These are phyloP conservation scores for Dromas ardeola DNA, from an alignment of 2,113 vertebrate species.

Conservation along the genomic window DNA sequence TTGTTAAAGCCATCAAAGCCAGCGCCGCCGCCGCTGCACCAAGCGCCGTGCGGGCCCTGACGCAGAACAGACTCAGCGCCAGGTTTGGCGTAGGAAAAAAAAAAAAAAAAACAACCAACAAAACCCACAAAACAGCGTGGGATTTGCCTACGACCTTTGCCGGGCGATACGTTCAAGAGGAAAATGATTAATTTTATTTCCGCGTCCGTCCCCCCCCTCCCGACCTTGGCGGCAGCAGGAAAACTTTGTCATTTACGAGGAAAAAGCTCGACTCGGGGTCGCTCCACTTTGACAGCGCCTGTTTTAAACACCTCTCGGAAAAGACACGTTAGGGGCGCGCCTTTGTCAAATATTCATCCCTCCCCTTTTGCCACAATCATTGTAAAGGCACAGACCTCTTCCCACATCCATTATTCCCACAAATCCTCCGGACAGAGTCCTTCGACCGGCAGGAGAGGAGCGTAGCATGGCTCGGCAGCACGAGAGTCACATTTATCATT, in stretches of 20 bases:
- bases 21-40: background rate
- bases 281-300: background rate
- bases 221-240: background rate
- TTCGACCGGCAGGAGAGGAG: background rate
- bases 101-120: too few relatives aligned
- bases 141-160: background rate
- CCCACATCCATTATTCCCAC: background rate
- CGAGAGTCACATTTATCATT: background rate
- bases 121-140: too few relatives aligned
- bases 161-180: background rate
- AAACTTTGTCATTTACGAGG: background rate
- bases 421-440: background rate
- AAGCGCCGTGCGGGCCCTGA: background rate
- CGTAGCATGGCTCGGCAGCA: background rate
- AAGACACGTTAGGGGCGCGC: background rate
- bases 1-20: background rate
- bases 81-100: background rate
- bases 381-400: background rate
- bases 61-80: background rate
- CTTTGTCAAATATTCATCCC: background rate
- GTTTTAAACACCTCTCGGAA: background rate
- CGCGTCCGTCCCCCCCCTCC: too few relatives aligned
- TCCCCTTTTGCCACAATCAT: fast-evolving
- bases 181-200: background rate
- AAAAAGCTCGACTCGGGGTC: background rate